A percentile compares a stretch with the other conserved stretches of the same genome.
Evolutionary conservation across 2,113 vertebrate species (phyloP).

Genomic region (Cygnus buccinator): DNA sequence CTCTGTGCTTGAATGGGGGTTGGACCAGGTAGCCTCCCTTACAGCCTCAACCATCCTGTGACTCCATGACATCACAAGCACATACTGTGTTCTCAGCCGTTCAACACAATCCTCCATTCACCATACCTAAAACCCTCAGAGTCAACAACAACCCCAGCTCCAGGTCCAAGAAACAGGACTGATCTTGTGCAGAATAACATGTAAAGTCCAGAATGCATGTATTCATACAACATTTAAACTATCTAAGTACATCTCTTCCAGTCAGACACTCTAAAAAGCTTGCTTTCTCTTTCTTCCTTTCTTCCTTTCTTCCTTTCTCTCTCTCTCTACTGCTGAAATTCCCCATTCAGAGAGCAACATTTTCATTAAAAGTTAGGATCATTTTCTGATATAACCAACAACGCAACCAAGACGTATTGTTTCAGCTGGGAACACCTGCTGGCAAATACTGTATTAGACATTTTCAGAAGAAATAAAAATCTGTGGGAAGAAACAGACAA

Average conservation of each 20-base stretch:
- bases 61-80: background rate
- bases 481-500: conserved; percentile 15
- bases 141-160: background rate
- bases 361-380: conserved; percentile 26
- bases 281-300: no score
- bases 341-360: background rate
- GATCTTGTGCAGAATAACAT: background rate
- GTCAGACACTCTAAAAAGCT: background rate
- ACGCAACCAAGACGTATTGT: conserved; percentile 22
- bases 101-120: background rate
- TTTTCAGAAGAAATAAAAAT: conserved; percentile 41
- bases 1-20: background rate
- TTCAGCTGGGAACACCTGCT: conserved; percentile 62
- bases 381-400: conserved; percentile 3
- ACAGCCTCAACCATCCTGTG: background rate
- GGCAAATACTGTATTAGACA: conserved; percentile 8
- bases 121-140: background rate
- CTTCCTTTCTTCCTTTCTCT: no score
- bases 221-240: background rate
- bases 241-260: background rate
- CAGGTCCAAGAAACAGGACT: background rate
- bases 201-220: background rate
- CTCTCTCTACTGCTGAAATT: background rate
- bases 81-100: background rate
- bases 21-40: background rate